Evolutionary conservation across 2,888 invertebrate genomes (phyloP).

Genomic region (Lucinisca nassula): DNA sequence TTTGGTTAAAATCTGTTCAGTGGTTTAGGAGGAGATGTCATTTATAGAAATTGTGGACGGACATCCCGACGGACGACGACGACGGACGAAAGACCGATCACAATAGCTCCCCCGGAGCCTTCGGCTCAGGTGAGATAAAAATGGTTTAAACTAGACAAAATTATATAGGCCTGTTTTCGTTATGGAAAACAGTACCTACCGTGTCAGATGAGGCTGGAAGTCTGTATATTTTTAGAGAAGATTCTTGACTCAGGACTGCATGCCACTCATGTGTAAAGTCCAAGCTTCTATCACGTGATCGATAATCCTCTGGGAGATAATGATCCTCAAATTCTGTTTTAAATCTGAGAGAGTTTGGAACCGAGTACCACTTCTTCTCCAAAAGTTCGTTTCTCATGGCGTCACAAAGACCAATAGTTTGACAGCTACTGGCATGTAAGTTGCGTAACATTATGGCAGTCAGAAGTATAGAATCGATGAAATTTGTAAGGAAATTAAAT

Average conservation of each 20-base stretch:
- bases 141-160: too few species aligned
- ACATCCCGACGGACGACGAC: too few species aligned
- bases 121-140: too few species aligned
- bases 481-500: not conserved
- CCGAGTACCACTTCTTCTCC: not conserved
- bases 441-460: not conserved
- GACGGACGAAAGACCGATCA: too few species aligned
- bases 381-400: not conserved
- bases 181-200: too few species aligned
- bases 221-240: not conserved
- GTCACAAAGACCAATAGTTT: not conserved
- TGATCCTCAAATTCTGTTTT: not conserved
- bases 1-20: too few species aligned
- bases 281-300: not conserved
- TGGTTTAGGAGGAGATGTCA: too few species aligned
- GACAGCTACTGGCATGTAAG: not conserved
- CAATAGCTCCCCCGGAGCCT: too few species aligned
- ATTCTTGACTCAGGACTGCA: not conserved
- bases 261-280: not conserved
- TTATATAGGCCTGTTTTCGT: too few species aligned
- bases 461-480: not conserved
- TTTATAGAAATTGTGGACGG: too few species aligned
- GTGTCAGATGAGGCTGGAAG: too few species aligned
- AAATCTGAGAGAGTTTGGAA: not conserved
- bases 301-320: slow-evolving; percentile 17